These are phyloP conservation scores for Carabus problematicus DNA, from an alignment of 2,888 invertebrate species.

Conservation along the genomic window DNA sequence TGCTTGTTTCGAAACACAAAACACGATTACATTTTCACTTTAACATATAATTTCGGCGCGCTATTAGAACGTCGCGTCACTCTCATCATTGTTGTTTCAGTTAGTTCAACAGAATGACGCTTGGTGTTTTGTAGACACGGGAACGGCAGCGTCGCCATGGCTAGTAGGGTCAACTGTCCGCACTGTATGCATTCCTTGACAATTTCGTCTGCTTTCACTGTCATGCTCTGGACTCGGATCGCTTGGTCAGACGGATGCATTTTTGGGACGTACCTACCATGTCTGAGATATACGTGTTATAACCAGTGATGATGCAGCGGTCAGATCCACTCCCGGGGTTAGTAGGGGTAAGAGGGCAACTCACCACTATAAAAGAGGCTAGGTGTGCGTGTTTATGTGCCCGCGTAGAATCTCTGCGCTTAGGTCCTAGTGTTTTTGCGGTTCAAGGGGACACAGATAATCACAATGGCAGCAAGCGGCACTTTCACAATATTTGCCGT, in stretches of 20 bases:
- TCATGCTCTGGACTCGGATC: constrained; percentile 10
- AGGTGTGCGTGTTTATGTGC: too few relatives aligned
- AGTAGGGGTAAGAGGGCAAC: constrained; percentile 50
- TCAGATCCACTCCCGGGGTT: constrained; percentile 50
- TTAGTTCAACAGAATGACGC: not conserved
- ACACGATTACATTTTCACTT: too few relatives aligned
- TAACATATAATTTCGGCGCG: too few relatives aligned
- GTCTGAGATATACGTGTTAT: constrained; percentile 58
- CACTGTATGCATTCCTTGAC: constrained; percentile 50
- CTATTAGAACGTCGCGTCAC: too few relatives aligned
- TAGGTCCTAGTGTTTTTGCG: constrained; percentile 8
- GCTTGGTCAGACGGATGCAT: too few relatives aligned
- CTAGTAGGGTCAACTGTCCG: constrained; percentile 32
- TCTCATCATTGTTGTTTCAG: too few relatives aligned
- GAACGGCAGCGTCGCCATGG: constrained; percentile 23
- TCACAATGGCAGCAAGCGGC: constrained; percentile 16
- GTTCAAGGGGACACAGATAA: constrained; percentile 19
- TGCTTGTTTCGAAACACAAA: not conserved
- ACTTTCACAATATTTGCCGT: constrained; percentile 58
- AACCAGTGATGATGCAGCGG: constrained; percentile 47
- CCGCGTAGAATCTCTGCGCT: too few relatives aligned
- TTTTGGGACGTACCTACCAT: constrained; percentile 46
- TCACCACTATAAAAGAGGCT: too few relatives aligned
- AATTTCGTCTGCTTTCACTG: constrained; percentile 58
- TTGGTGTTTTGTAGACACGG: not conserved